Evolutionary conservation across 2,797 vertebrate genomes (phyloP), one percentile per base, ranked within the genome.

Genomic region (Manis javanica): DNA sequence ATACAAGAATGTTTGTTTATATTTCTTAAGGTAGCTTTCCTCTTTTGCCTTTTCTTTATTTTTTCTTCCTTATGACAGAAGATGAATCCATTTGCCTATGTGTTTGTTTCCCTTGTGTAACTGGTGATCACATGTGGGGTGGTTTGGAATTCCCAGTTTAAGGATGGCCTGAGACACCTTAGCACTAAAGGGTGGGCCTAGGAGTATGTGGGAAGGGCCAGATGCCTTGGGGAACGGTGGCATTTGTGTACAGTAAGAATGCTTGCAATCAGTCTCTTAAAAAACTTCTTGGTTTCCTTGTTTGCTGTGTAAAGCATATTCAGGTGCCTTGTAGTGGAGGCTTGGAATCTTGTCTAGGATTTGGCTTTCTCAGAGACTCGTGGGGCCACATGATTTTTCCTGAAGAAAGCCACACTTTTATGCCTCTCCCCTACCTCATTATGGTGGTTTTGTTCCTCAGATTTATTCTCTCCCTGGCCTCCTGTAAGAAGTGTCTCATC

Each of bases 381-480:
- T 29, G 57, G 63, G 57, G 49, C 46, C 55, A 16, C 16, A 5
- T 51, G 42, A 15, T 53, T 53, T 53, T 85, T 87, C 81, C n/a
- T 74, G 18, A 90, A 95, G 49, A 92, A 29, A 69, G 37, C 46
- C 37, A 7, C 21, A 34, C 64, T n/a, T 23, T 18, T 69, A 46
- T 24, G 42, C 39, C 12, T 3, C 18, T 24, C 29, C 13, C 15
- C 66, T 18, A 10, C 10, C 61, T 96, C 61, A 72, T 29, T 68
- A 42, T 12, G 24, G 96, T 66, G 95, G 16, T 90, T 96, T 96
- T 89, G 16, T 91, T 59, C 75, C 57, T 16, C 97, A 99, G 99
- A 96, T 99, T 99, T 98, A 99, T 99, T 91, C 98, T 99, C 16
- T 99, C 99, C 42, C 98, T 99, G 93, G 98, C 99, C 5, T 99